Evolutionary conservation across 2,797 vertebrate species (phyloP).

Genomic region (Danio choprae): DNA sequence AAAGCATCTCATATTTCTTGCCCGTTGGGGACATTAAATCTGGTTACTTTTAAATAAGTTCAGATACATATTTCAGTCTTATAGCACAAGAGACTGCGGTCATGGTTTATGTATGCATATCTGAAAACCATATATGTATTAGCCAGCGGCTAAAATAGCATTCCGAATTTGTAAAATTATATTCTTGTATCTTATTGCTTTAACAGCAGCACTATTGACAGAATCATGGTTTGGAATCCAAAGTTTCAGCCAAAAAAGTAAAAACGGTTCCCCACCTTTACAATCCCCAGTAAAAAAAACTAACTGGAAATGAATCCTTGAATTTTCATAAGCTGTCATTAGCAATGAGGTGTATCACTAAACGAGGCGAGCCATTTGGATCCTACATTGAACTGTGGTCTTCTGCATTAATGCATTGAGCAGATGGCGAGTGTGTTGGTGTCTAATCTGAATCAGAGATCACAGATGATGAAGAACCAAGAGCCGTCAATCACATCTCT

Average conservation of each 20-base stretch:
- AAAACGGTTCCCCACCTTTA: not conserved
- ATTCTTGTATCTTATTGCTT: slow-evolving; percentile 11
- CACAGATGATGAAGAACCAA: slow-evolving; percentile 60
- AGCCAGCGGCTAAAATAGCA: slow-evolving; percentile 28
- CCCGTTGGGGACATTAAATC: slow-evolving; percentile 65
- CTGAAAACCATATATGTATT: slow-evolving; percentile 32
- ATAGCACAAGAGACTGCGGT: slow-evolving; percentile 23
- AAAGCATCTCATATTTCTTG: slow-evolving; percentile 66
- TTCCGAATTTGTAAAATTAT: not conserved
- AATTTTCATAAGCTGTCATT: slow-evolving; percentile 49
- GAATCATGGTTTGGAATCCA: not conserved
- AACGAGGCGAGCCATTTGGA: slow-evolving; percentile 57
- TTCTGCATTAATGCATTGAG: slow-evolving; percentile 69
- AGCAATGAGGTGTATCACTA: slow-evolving; percentile 44
- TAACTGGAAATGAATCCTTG: slow-evolving; percentile 17
- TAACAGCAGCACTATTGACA: slow-evolving; percentile 3
- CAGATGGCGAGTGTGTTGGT: slow-evolving; percentile 64
- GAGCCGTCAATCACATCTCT: slow-evolving; percentile 63
- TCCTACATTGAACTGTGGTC: slow-evolving; percentile 54
- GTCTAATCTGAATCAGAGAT: slow-evolving; percentile 42
- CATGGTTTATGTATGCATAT: slow-evolving; percentile 19
- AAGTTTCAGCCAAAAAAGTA: not conserved
- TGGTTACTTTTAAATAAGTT: slow-evolving; percentile 58
- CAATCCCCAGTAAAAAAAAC: not conserved
- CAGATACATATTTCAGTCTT: slow-evolving; percentile 57